Evolutionary conservation across 1,140 invertebrate species (phyloP).

Genomic region (Pentalonia nigronervosa): DNA sequence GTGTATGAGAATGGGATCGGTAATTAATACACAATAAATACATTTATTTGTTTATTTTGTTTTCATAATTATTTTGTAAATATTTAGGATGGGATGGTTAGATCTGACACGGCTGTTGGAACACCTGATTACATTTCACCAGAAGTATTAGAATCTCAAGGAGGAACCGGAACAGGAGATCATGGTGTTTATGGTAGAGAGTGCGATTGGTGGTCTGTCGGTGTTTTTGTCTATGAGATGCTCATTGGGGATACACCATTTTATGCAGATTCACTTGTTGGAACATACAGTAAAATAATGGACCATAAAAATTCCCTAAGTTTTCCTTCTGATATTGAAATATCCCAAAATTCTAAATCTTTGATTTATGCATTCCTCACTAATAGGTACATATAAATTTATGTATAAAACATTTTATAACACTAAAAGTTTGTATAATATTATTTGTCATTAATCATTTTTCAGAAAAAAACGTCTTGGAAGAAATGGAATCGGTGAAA

Average conservation of each 20-base stretch:
- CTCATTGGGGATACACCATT: conserved; percentile 98
- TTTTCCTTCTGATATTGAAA: conserved; percentile 94
- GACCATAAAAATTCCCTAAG: conserved; percentile 94
- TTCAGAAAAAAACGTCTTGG: conserved; percentile 86
- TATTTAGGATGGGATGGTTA: conserved; percentile 85
- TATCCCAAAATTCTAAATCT: conserved; percentile 89
- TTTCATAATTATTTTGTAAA: not conserved
- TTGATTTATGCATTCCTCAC: conserved; percentile 94
- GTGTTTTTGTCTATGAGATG: conserved; percentile 99
- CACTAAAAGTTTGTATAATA: not conserved
- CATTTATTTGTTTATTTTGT: not conserved
- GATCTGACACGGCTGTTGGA: conserved; percentile 96
- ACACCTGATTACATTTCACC: conserved; percentile 99
- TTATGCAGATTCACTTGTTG: conserved; percentile 96
- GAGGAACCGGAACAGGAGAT: conserved; percentile 89
- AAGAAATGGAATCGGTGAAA: conserved; percentile 92
- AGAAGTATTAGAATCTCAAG: conserved; percentile 96
- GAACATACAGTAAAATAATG: conserved; percentile 99
- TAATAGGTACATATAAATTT: conserved; percentile 70
- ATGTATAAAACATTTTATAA: not conserved
- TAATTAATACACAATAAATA: conserved; percentile 64
- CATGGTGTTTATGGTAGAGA: conserved; percentile 93
- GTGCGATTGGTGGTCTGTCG: conserved; percentile 99
- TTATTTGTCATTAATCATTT: conserved; percentile 52
- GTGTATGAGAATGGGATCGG: conserved; percentile 96